Evolutionary conservation across 1,140 invertebrate species (phyloP), one percentile per base, ranked within the genome.

Genomic region (Odontomachus brunneus): DNA sequence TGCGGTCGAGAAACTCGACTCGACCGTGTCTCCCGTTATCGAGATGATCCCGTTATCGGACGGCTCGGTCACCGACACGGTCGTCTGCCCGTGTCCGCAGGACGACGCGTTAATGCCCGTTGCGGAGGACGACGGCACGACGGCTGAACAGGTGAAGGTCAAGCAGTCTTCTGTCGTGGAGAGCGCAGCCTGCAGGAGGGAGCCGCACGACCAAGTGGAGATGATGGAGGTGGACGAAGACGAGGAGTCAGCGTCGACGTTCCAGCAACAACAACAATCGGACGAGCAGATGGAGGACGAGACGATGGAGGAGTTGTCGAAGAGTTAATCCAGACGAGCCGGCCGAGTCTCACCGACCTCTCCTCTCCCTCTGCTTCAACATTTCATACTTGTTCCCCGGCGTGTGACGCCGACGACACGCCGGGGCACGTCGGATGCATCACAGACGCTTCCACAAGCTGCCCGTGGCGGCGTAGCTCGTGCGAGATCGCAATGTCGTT

Each of bases 271-370:
- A 5, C 29, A 33, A 33, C 29, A 33, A 5, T 5, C 5, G 14
- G 91, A 90, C 24, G 93, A 94, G 78, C 90, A 92, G 22, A 94
- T 94, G 93, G 93, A 94, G 33, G 89, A 94, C 66, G 93, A 94
- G 86, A 72, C 85, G 38, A 87, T 84, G 19, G 92, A 93, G 69
- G 86, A 71, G 11, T 38, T 84, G 48, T 75, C 89, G 55, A 91
- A 88, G 62, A 94, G 93, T 94, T 94, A 94, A 94, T 94, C 73
- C 15, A 55, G 14, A 78, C 60, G 29, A 66, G 49, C 69, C 51
- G 38, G 1, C 29, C 63, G 62, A 44, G 75, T 57, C 19, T 69
- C 51, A 19, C 51, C 69, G 24, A 55, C 73, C 26, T 33, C 73
- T 72, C 60, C 65, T 26, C 44, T 59, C 14, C 15, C 14, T 82